Evolutionary conservation across 1,140 invertebrate genomes (phyloP), one percentile per base, ranked within the genome.

Genomic region (Micrasema longulum): DNA sequence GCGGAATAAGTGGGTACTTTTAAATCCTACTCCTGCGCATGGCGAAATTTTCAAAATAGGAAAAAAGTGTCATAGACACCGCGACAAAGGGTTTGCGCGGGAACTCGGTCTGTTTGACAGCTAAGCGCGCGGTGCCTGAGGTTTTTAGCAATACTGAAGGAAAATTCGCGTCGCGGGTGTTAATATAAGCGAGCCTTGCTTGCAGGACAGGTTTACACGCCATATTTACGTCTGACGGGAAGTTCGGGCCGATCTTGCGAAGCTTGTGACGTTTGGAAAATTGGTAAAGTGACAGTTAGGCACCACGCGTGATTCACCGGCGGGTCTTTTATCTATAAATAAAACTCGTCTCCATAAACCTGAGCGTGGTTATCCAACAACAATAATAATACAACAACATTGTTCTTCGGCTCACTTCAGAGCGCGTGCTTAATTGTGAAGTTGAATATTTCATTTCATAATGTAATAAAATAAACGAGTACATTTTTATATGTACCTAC

Each of bases 131-230:
- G 45, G 47, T 47, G 60, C 14, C 60, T 22, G 60, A 23, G 60
- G 60, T 31, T 45, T 63, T 63, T 35, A 64, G 41, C 60, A 64
- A 64, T 45, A 64, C 60, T 64, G 60, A 64, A 47, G n/a, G 41
- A 22, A n/a, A 31, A 9, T 64, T 47, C 20, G 41, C 41, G 41
- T 10, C 9, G 43, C 60, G 16, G 60, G 60, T 47, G 60, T 36
- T 64, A 47, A 64, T 64, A 64, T 64, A 64, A 64, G 60, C 38
- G 16, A 41, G 14, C 3, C 14, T 38, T 43, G 38, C 20, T 16
- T 45, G 23, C 60, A 11, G 22, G 18, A 23, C 43, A 35, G 41
- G 60, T 64, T 45, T 38, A 18, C n/a, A n/a, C 16, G 14, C 35
- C 16, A 60, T 22, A 35, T 53, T 26, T 12, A 26, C 18, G 20